Conservation (phyloP, 2,113 vertebrate genomes). For the Malaclemys terrapin region DNA sequence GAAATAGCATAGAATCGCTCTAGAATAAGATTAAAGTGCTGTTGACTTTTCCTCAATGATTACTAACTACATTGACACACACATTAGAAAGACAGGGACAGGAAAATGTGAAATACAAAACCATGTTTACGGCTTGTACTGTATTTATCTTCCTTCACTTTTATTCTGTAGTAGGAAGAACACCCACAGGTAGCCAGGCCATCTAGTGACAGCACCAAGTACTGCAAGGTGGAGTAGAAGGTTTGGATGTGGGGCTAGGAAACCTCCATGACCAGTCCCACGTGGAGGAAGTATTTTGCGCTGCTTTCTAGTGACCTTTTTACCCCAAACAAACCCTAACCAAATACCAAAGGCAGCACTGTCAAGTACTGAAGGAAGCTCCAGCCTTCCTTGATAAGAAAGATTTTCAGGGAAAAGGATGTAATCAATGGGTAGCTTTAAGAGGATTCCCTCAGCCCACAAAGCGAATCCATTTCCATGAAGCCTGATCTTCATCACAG, state of each 20-base stretch:
- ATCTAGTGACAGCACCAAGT: not conserved
- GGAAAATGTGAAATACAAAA: not conserved
- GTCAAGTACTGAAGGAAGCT: not conserved
- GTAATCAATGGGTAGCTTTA: not conserved
- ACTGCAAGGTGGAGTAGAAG: not conserved
- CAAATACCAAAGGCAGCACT: not conserved
- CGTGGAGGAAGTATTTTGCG: not conserved
- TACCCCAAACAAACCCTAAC: not conserved
- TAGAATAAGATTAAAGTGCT: constrained; percentile 20
- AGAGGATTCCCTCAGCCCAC: not conserved
- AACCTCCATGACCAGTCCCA: not conserved
- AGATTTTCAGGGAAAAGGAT: not conserved
- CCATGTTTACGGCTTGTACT: fast-evolving
- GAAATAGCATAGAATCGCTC: not conserved
- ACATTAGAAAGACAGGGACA: not conserved
- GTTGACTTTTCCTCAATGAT: constrained; percentile 1
- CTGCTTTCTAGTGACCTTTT: not conserved
- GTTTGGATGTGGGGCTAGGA: not conserved
- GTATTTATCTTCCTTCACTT: not conserved
- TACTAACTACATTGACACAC: not conserved
- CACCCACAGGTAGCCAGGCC: not conserved
- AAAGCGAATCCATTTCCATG: not conserved
- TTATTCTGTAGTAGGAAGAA: not conserved
- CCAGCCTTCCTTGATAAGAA: not conserved
- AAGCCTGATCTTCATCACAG: not conserved